These are phyloP conservation scores for Drosophila chauvacae DNA, from an alignment of 1,140 invertebrate species.

Conservation along the genomic window DNA sequence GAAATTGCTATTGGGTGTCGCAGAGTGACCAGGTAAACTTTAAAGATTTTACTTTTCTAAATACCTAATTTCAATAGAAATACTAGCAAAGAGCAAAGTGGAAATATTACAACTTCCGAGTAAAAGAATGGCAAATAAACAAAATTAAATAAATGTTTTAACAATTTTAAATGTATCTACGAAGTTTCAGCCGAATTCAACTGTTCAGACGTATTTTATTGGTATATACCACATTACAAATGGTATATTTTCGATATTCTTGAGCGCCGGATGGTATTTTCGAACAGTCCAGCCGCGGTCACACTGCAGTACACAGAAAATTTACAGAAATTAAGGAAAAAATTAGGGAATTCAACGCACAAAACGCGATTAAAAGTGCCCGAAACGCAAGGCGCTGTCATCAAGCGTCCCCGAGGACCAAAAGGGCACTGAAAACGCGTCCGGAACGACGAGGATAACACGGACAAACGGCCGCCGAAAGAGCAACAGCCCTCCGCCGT, in stretches of 20 bases:
- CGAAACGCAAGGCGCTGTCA: slow-evolving; percentile 38
- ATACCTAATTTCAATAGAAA: background rate
- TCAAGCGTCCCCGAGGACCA: slow-evolving; percentile 55
- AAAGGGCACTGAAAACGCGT: slow-evolving; percentile 25
- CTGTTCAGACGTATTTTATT: background rate
- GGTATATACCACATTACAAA: background rate
- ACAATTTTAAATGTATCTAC: background rate
- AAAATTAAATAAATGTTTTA: no score
- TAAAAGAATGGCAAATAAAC: background rate
- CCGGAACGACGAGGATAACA: slow-evolving; percentile 13
- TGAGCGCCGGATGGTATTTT: slow-evolving; percentile 7
- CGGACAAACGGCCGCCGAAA: slow-evolving; percentile 34
- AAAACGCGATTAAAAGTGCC: slow-evolving; percentile 55
- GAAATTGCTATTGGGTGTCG: slow-evolving; percentile 23
- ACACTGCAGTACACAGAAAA: slow-evolving; percentile 72
- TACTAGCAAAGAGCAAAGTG: background rate
- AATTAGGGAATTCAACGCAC: slow-evolving; percentile 64
- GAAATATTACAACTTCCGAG: background rate
- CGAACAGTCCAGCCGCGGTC: slow-evolving; percentile 17
- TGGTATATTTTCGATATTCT: slow-evolving; percentile 6
- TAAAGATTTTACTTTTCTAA: no score
- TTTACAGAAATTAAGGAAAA: slow-evolving; percentile 55
- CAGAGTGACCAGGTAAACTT: slow-evolving; percentile 22
- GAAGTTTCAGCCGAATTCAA: background rate
- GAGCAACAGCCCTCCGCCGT: slow-evolving; percentile 65